Conservation (phyloP, 1,140 invertebrate species). For the Mercenaria mercenaria region DNA sequence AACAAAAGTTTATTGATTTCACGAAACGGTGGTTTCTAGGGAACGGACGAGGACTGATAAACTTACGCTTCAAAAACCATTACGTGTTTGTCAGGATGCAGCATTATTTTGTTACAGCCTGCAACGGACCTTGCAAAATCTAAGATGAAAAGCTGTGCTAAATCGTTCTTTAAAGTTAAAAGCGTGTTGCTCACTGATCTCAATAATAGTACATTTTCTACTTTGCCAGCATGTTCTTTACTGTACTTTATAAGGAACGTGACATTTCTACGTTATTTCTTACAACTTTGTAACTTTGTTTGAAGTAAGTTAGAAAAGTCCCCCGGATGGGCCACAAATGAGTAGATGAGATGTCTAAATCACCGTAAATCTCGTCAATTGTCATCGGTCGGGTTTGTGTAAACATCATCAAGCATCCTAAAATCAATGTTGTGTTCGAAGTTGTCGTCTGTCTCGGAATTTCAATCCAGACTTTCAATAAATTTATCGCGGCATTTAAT, state of each 20-base stretch:
- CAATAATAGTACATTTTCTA: too few species aligned
- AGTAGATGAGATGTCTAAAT: constrained; percentile 34
- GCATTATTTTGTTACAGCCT: too few species aligned
- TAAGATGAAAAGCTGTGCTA: too few species aligned
- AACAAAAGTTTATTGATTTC: constrained; percentile 16
- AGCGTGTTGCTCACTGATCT: too few species aligned
- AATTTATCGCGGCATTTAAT: constrained; percentile 50
- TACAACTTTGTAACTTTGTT: background rate
- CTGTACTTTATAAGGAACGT: too few species aligned
- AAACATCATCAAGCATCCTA: constrained; percentile 62
- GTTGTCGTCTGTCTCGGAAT: constrained; percentile 62
- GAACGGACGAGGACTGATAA: background rate
- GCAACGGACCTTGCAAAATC: too few species aligned
- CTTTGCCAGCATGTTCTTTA: too few species aligned
- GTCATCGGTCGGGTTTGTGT: constrained; percentile 46
- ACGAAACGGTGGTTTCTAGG: background rate
- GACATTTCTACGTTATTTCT: too few species aligned
- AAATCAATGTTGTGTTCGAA: constrained; percentile 55
- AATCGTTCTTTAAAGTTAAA: too few species aligned
- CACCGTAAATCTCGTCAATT: constrained; percentile 49
- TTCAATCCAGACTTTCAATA: constrained; percentile 64
- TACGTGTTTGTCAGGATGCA: too few species aligned
- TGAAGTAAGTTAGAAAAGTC: background rate
- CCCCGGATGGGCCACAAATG: background rate
- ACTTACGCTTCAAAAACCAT: too few species aligned